Conservation (phyloP, 2,113 vertebrate genomes). For the Phylloscopus trochiloides region DNA sequence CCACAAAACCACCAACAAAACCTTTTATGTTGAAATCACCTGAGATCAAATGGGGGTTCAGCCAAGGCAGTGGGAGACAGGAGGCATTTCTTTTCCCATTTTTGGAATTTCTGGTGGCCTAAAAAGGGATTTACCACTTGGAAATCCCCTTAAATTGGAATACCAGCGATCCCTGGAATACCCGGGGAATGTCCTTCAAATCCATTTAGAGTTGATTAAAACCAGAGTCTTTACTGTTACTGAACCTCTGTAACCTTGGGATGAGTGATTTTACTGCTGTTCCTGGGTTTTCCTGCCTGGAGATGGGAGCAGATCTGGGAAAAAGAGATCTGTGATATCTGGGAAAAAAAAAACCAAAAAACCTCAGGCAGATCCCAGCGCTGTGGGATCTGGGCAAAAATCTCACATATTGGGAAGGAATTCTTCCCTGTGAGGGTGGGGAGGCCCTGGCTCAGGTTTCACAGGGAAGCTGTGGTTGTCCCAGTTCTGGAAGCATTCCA, state of each 20-base stretch:
- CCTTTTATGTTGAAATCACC: not conserved
- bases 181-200: not conserved
- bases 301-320: not conserved
- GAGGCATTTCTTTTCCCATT: not conserved
- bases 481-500: rapidly evolving
- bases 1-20: rapidly evolving
- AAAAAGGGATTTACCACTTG: not conserved
- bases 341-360: not conserved
- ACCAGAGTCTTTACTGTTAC: not conserved
- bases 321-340: not conserved
- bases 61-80: not conserved
- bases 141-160: not conserved
- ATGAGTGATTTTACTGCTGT: not conserved
- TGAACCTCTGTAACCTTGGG: not conserved
- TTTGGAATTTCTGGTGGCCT: not conserved
- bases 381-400: not conserved
- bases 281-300: not conserved
- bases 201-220: not conserved
- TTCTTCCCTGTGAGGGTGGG: not conserved
- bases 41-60: not conserved
- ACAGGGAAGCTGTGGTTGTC: not conserved
- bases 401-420: not conserved
- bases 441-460: not conserved
- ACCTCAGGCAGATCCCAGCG: rapidly evolving
- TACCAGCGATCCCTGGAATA: not conserved